A percentile compares a stretch with the other conserved stretches of the same genome.
Evolutionary conservation across 2,797 vertebrate genomes (phyloP).

Genomic region (Capromys pilorides): DNA sequence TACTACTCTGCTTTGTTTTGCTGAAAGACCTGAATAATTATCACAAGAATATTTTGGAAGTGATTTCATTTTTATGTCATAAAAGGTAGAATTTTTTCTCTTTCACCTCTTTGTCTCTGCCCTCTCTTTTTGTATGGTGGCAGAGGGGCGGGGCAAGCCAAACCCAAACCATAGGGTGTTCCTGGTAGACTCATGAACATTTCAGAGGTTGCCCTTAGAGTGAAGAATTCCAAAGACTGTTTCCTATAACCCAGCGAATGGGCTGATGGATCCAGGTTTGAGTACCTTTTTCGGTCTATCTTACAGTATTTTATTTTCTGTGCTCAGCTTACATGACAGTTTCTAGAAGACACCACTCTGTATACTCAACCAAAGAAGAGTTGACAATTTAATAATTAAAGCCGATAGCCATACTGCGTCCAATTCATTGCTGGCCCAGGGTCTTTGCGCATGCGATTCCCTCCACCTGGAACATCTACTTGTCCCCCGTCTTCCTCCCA

Average conservation of each 20-base stretch:
- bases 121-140: not conserved
- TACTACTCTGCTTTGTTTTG: constrained; percentile 76
- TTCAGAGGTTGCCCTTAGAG: not conserved
- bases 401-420: not conserved
- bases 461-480: not conserved
- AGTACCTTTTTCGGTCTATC: not conserved
- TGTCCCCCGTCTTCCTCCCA: not conserved
- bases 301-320: constrained; percentile 1
- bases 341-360: constrained; percentile 19
- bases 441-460: not conserved
- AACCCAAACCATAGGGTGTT: not conserved
- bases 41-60: constrained; percentile 60
- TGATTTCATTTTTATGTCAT: not conserved
- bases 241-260: not conserved
- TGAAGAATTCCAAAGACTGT: not conserved
- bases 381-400: constrained; percentile 3
- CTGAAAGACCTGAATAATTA: constrained; percentile 78
- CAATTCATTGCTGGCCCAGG: not conserved
- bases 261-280: not conserved
- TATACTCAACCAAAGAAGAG: not conserved
- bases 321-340: not conserved
- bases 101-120: not conserved
- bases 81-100: not conserved
- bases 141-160: not conserved
- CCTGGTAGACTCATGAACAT: not conserved